Evolutionary conservation across 2,888 invertebrate genomes (phyloP), one percentile per base, ranked within the genome.

Genomic region (Sympetrum striolatum): DNA sequence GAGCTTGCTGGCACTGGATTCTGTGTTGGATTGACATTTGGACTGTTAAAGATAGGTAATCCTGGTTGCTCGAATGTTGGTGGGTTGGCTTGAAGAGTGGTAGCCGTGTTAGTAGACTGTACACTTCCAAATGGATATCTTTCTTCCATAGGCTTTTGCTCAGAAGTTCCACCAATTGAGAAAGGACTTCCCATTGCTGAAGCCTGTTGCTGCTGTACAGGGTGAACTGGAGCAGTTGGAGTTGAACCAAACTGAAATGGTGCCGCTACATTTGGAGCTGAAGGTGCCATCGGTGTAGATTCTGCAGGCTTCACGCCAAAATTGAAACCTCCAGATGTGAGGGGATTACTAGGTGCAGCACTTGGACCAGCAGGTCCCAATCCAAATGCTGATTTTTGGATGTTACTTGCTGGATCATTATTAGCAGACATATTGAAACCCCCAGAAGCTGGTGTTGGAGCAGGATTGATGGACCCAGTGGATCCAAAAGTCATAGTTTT

Each of bases 231-330:
- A 35, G 44, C 82, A 58, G 18, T 58, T 10, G 86, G n/a, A 60
- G 39, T 86, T 10, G 86, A 2, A 37, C 86, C 86, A 64, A 86
- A 86, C 86, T 86, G 86, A 37, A 86, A 86, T 60, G 86, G 60
- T 18, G 86, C 37, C 18, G 60, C 86, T 37, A 86, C 14, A 37
- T 37, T 86, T 37, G 86, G 86, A 22, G 86, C 86, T 86, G 86
- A 31, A 37, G 60, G 60, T 60, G 64, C 60, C 35, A 60, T 37
- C 37, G 60, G 0, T 22, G 86, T 2, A 18, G 86, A 60, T 22
- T 86, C 86, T 3, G 86, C 60, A 35, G 86, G 60, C 37, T 86
- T 86, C 12, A 37, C 60, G 12, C 60, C 37, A 64, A 86, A 86
- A 37, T 37, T 86, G 58, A 86, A 86, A 31, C 86, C 86, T 15